These are phyloP conservation scores for Strongylocentrotus purpuratus DNA, from an alignment of 35 echinoderm and acorn worm species.

Conservation along the genomic window DNA sequence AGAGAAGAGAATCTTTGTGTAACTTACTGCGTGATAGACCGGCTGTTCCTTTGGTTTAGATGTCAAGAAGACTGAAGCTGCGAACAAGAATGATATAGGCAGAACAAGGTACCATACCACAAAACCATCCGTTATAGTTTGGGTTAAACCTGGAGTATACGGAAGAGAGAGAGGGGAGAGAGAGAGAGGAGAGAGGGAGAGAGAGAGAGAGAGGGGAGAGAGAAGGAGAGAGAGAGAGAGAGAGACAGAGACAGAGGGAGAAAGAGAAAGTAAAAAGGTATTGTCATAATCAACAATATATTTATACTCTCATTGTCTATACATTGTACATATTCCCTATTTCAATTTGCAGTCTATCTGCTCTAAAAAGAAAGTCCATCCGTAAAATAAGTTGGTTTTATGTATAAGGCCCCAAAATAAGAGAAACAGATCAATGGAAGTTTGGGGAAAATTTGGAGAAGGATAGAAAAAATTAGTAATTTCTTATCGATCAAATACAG, in stretches of 20 bases:
- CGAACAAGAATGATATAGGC: conserved; percentile 59
- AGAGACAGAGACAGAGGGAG: background rate
- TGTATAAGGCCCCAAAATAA: too few species aligned
- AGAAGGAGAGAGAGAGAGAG: background rate
- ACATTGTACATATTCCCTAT: too few species aligned
- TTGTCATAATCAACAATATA: background rate
- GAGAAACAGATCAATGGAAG: too few species aligned
- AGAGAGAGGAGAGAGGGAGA: too few species aligned
- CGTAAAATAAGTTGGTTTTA: too few species aligned
- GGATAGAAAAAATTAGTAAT: too few species aligned
- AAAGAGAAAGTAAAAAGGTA: background rate
- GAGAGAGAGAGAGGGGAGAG: background rate
- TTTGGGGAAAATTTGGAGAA: too few species aligned
- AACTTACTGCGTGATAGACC: conserved; percentile 85
- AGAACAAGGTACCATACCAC: conserved; percentile 73
- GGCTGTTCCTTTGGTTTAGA: conserved; percentile 77
- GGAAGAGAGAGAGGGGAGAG: too few species aligned
- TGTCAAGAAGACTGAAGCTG: conserved; percentile 62
- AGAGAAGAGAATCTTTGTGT: background rate
- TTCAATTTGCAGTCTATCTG: too few species aligned
- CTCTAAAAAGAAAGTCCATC: too few species aligned
- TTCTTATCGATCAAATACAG: too few species aligned
- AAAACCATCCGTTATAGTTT: conserved; percentile 61
- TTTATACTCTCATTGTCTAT: too few species aligned
- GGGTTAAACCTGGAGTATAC: conserved; percentile 50